Base-by-base conservation (phyloP, 2,888 invertebrate species). In the Mimas tiliae region DNA sequence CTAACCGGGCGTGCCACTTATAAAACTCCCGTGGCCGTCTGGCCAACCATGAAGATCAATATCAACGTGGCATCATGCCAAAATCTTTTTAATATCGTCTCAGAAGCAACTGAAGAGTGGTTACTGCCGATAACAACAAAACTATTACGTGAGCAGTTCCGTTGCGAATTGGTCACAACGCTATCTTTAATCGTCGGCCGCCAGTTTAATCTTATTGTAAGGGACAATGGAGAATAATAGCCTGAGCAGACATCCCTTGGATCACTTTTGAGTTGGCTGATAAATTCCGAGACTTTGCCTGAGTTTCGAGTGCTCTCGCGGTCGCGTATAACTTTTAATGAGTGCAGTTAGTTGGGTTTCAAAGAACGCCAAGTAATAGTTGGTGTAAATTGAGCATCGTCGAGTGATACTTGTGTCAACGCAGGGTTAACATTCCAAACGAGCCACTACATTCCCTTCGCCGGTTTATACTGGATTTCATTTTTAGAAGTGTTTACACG, bases 11-110 rank as follows among this genome's bases (percentile, higher is more conserved):
- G 84, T 84, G 86, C 89, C 85, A 91, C 88, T 91, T 90, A 87
- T 83, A 85, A 82, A 85, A 86, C 85, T 90, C 83, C 86, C 87
- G 90, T 87, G 86, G 87, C 88, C 85, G 90, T 90, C 91, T 90
- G 90, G 90, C 87, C 87, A 84, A 88, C 89, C 91, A 90, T 91
- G 88, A 91, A 92, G 93, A 93, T 93, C 92, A 89, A 92, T 93
- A 93, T 92, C 93, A 85, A 73, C 79, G 84, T 93, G 93, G 93
- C 92, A 78, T 84, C 81, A 79, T 90, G 93, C 93, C 93, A 93
- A 91, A 89, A 92, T 91, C 91, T 93, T 92, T 93, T 93, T 93
- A 93, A 93, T 93, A 93, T 91, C 90, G 83, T 87, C 88, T 84
- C 85, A 86, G 85, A 89, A 86, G 86, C 83, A 85, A 86, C 85